Percentiles rank a stretch among this genome's conserved stretches.
Conservation (phyloP, 2,797 vertebrate species). For the Acipenser transmontanus region DNA sequence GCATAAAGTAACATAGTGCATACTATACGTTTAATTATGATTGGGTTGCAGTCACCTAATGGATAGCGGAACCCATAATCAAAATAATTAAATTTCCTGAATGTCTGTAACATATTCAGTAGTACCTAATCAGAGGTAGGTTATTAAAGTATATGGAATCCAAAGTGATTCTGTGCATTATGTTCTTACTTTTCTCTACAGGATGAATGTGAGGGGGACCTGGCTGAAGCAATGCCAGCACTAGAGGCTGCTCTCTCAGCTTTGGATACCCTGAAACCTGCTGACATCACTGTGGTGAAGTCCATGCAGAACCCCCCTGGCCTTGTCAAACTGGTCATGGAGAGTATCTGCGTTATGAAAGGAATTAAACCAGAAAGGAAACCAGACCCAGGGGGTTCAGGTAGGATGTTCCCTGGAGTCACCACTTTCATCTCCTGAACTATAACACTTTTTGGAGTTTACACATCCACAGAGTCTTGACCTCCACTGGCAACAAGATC, state of each 20-base stretch:
- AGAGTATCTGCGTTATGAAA: constrained; percentile 91
- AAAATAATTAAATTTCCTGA: no score
- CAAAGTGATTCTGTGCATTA: background rate
- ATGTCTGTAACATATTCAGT: no score
- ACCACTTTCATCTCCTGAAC: no score
- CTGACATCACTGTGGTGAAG: constrained; percentile 86
- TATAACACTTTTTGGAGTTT: no score
- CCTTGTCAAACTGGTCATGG: constrained; percentile 88
- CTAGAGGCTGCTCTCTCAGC: constrained; percentile 77
- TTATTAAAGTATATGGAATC: no score
- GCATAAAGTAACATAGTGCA: no score
- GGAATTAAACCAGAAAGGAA: constrained; percentile 81
- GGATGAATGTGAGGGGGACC: constrained; percentile 87
- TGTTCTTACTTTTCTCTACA: constrained; percentile 35
- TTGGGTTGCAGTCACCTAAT: no score
- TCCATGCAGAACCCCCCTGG: constrained; percentile 87
- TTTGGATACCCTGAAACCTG: constrained; percentile 81
- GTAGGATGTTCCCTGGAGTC: constrained; percentile 43
- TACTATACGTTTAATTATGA: no score
- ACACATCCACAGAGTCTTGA: no score
- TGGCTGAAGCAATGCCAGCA: constrained; percentile 85
- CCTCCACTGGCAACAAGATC: no score
- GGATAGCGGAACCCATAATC: no score
- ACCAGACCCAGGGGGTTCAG: constrained; percentile 78
- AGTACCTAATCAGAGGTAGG: background rate